Percentiles rank a stretch among this genome's conserved stretches.
These are phyloP conservation scores for Phortica magna DNA, from an alignment of 2,888 invertebrate species.

Conservation along the genomic window DNA sequence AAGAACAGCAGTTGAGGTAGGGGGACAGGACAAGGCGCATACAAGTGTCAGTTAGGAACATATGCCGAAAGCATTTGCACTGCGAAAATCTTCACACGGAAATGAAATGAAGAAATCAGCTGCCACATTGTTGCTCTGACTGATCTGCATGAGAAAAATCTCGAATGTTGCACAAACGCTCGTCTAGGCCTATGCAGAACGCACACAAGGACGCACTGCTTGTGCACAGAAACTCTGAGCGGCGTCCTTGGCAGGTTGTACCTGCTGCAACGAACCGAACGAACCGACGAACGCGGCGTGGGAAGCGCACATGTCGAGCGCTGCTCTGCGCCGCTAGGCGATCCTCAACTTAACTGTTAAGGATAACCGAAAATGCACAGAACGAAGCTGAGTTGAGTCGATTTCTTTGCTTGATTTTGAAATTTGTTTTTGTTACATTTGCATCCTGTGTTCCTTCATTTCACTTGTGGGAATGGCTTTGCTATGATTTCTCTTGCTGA, in stretches of 20 bases:
- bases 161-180: constrained; percentile 31
- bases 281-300: constrained; percentile 44
- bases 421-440: constrained; percentile 55
- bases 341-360: constrained; percentile 29
- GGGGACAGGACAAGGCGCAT: constrained; percentile 31
- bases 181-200: constrained; percentile 37
- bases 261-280: constrained; percentile 47
- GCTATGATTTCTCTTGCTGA: not conserved
- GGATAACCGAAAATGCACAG: not conserved
- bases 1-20: too few species aligned
- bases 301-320: constrained; percentile 53
- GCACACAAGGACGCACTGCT: constrained; percentile 40
- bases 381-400: constrained; percentile 27
- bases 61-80: not conserved
- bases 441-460: constrained; percentile 53
- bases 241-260: constrained; percentile 45
- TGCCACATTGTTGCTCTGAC: constrained; percentile 29
- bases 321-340: constrained; percentile 3
- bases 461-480: not conserved
- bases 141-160: constrained; percentile 47
- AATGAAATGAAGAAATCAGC: constrained; percentile 38
- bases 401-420: constrained; percentile 55
- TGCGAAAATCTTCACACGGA: constrained; percentile 41
- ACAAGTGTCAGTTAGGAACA: constrained; percentile 15
- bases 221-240: constrained; percentile 40